Conservation (phyloP, 2,888 invertebrate species). For the Nymphalis urticae region DNA sequence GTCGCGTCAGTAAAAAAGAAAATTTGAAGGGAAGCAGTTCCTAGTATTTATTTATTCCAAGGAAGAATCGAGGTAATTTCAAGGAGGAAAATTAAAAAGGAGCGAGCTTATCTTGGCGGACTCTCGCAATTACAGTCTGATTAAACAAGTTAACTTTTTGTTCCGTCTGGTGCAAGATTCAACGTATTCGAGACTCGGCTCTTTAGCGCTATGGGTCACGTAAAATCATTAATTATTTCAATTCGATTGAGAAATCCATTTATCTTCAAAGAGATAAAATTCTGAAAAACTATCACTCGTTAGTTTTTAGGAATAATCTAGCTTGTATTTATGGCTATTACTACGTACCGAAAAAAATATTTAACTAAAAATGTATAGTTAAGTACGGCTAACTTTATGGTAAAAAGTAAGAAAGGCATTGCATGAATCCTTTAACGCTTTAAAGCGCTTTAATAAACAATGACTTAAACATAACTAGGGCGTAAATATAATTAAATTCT, state of each 20-base stretch:
- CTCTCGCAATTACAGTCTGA: slow-evolving; percentile 59
- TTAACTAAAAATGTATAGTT: too few relatives aligned
- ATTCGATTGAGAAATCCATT: slow-evolving; percentile 4
- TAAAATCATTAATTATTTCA: slow-evolving; percentile 7
- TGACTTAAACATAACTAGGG: too few relatives aligned
- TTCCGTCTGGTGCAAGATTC: background rate
- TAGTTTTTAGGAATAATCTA: too few relatives aligned
- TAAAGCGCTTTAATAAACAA: too few relatives aligned
- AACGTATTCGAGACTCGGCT: slow-evolving; percentile 3
- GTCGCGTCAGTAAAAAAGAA: background rate
- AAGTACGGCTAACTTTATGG: too few relatives aligned
- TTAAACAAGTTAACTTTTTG: slow-evolving; percentile 29
- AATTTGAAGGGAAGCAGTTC: background rate
- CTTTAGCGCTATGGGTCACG: slow-evolving; percentile 4
- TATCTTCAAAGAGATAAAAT: background rate
- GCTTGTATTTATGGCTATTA: too few relatives aligned
- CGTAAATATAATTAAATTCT: too few relatives aligned
- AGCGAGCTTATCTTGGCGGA: slow-evolving; percentile 65
- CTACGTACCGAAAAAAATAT: too few relatives aligned
- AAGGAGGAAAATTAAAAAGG: slow-evolving; percentile 70
- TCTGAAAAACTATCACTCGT: background rate
- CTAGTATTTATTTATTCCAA: slow-evolving; percentile 63
- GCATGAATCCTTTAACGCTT: too few relatives aligned
- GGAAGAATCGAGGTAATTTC: slow-evolving; percentile 67
- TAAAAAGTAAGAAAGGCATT: too few relatives aligned